Evolutionary conservation across 2,888 invertebrate species (phyloP).

Genomic region (Drosophila dives): DNA sequence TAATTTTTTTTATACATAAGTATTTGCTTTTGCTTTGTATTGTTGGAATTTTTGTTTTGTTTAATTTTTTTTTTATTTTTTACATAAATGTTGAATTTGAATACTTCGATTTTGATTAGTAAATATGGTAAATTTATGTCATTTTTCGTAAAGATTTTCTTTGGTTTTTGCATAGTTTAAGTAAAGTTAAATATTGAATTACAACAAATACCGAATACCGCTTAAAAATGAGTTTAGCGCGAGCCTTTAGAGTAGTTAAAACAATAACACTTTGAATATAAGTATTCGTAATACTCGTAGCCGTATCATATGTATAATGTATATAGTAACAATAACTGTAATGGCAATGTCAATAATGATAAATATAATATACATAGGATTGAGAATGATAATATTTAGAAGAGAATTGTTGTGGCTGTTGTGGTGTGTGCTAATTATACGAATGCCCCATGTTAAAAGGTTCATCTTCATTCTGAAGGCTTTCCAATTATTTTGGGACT

Average conservation of each 20-base stretch:
- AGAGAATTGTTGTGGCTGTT: neutral
- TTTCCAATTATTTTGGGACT: constrained; percentile 6
- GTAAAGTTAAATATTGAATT: constrained; percentile 70
- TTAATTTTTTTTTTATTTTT: constrained; percentile 28
- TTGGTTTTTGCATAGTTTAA: constrained; percentile 40
- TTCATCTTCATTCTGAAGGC: neutral
- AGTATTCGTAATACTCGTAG: constrained; percentile 47
- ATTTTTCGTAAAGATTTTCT: constrained; percentile 17
- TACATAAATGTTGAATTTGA: constrained; percentile 59
- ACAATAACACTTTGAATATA: constrained; percentile 55
- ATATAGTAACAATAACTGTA: constrained; percentile 65
- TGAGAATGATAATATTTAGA: constrained; percentile 17
- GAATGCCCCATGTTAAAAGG: constrained; percentile 12
- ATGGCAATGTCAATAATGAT: constrained; percentile 72
- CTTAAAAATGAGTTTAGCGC: constrained; percentile 76
- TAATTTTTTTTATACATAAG: constrained; percentile 29
- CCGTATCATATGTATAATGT: constrained; percentile 47
- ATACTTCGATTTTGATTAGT: constrained; percentile 63
- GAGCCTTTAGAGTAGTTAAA: constrained; percentile 65
- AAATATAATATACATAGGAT: constrained; percentile 57
- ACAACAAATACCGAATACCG: constrained; percentile 69
- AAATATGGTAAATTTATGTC: constrained; percentile 61
- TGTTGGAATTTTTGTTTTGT: constrained; percentile 36
- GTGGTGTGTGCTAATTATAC: constrained; percentile 9
- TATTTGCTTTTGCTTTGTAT: constrained; percentile 34